Evolutionary conservation across 1,140 invertebrate genomes (phyloP), one percentile per base, ranked within the genome.

Genomic region (Dendroctonus ponderosae): DNA sequence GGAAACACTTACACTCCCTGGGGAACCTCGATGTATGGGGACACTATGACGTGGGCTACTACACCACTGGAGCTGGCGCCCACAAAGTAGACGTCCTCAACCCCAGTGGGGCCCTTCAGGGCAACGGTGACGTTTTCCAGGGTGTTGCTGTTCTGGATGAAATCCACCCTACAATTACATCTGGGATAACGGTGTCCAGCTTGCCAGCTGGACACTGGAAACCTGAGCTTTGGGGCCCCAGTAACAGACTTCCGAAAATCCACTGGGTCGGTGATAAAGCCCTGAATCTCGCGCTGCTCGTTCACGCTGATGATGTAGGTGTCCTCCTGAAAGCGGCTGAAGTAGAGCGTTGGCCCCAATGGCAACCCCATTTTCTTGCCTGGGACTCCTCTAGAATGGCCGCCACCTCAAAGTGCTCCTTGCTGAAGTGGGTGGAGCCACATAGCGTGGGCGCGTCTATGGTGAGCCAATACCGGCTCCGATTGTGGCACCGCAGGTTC

Each of bases 11-110:
- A 78, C 75, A 71, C 68, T 70, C 76, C 77, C 56, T 75, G 73
- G 15, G 74, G 70, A 41, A 78, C 62, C 62, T 78, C 77, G 62
- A 78, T 71, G 59, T 78, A 78, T 2, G 73, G 72, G 9, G 76
- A 77, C 2, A 71, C 73, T 2, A 72, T 62, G 5, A 78, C 49
- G 43, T 57, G 48, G 2, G 52, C 41, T n/a, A n/a, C n/a, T n/a
- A n/a, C n/a, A 11, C 64, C 41, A 48, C 66, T 46, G 5, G 64
- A 56, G 14, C 71, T 56, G 5, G 37, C 26, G 1, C 68, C 70
- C 5, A 76, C 68, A 65, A 72, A 78, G 59, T 77, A 78, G 48
- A 74, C 67, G 59, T 77, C 77, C 40, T 67, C 56, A 26, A 76
- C 37, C 11, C 72, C 72, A 12, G 66, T 54, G 3, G 62, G 5